phyloP scores from a whole-genome alignment of 2,888 invertebrate genomes.

The Apotomis betuletana region DNA sequence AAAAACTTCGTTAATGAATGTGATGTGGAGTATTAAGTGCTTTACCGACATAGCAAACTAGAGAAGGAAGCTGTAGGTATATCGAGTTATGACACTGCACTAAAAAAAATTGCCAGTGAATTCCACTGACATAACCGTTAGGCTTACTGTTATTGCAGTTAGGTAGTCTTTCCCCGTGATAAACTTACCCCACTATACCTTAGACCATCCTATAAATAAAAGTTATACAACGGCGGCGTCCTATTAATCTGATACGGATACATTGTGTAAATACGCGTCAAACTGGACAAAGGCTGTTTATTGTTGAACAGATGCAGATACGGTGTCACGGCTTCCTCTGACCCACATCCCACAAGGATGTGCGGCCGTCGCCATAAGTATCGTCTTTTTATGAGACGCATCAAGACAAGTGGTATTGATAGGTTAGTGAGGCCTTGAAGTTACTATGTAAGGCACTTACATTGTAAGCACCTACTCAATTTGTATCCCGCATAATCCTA shows the following conservation, averaged over 20 bases:
- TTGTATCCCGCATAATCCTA: too few species aligned
- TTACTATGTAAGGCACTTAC: not conserved
- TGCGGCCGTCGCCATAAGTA: conserved; percentile 21
- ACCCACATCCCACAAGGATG: conserved; percentile 38
- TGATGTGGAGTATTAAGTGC: too few species aligned
- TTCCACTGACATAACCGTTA: too few species aligned
- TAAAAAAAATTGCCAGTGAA: too few species aligned
- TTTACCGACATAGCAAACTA: too few species aligned
- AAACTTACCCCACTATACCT: too few species aligned
- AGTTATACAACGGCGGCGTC: not conserved
- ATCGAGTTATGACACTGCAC: too few species aligned
- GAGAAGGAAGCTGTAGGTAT: too few species aligned
- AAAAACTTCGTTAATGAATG: too few species aligned
- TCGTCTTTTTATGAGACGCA: conserved; percentile 32
- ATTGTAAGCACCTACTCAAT: too few species aligned
- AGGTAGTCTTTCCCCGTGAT: too few species aligned
- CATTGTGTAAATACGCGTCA: not conserved
- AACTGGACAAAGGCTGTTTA: conserved; percentile 25
- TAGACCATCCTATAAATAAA: not conserved
- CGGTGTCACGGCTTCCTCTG: conserved; percentile 23
- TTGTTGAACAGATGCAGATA: conserved; percentile 37
- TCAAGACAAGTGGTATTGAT: conserved; percentile 5
- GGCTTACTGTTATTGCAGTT: too few species aligned
- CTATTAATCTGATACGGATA: not conserved
- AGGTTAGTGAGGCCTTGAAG: not conserved